Percentiles rank a stretch among this genome's conserved stretches.
These are phyloP conservation scores for Petromus typicus DNA, from an alignment of 2,113 vertebrate genomes.

Conservation along the genomic window DNA sequence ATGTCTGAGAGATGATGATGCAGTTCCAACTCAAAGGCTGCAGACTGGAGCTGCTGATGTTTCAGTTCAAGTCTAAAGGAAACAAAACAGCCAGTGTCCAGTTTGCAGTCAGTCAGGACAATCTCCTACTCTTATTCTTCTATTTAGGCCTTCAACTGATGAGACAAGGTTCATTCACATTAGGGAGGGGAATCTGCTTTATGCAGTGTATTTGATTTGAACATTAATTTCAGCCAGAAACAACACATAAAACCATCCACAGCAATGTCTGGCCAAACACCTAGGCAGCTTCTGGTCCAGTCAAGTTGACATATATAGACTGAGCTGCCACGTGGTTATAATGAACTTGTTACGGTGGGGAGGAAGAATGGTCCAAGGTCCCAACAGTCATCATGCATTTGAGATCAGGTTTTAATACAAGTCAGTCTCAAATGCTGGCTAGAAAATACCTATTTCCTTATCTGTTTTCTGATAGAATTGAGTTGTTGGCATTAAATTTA, in stretches of 20 bases:
- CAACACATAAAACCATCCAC: not conserved
- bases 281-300: not conserved
- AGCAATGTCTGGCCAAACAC: not conserved
- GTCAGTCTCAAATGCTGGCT: not conserved
- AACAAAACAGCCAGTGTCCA: not conserved
- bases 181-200: not conserved
- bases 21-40: not conserved
- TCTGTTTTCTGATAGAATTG: constrained; percentile 34
- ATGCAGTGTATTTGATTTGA: not conserved
- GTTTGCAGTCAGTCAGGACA: not conserved
- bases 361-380: not conserved
- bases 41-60: not conserved
- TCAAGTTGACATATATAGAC: not conserved
- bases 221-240: constrained; percentile 16
- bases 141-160: not conserved
- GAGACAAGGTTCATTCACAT: not conserved
- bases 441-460: not conserved
- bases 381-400: not conserved
- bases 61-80: not conserved
- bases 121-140: not conserved
- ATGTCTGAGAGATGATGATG: not conserved
- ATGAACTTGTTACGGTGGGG: not conserved
- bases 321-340: not conserved
- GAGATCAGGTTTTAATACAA: constrained; percentile 1
- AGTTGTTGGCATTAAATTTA: not conserved